A percentile compares a stretch with the other conserved stretches of the same genome.
Evolutionary conservation across 2,797 vertebrate species (phyloP).

Genomic region (Sebastes flavidus): DNA sequence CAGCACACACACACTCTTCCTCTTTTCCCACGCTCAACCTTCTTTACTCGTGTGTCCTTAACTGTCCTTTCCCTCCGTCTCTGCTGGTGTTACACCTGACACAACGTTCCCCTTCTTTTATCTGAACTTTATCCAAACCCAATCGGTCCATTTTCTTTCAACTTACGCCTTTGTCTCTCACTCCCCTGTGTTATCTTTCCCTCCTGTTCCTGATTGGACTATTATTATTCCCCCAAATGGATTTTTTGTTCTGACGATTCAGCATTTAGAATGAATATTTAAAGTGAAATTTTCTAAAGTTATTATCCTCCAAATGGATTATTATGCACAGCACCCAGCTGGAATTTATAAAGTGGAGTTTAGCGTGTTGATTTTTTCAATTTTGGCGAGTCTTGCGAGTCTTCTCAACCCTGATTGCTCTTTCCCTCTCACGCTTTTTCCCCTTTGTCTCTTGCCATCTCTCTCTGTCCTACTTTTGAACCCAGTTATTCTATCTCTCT

Average conservation of each 20-base stretch:
- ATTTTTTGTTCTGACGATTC: slow-evolving; percentile 55
- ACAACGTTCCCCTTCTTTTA: background rate
- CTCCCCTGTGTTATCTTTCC: slow-evolving; percentile 28
- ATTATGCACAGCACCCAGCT: slow-evolving; percentile 54
- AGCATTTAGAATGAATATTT: slow-evolving; percentile 63
- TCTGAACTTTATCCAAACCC: slow-evolving; percentile 38
- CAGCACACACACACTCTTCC: background rate
- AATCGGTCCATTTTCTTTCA: slow-evolving; percentile 39
- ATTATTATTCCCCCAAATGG: slow-evolving; percentile 56
- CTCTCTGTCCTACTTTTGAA: slow-evolving; percentile 78
- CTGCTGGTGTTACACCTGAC: slow-evolving; percentile 2
- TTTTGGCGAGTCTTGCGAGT: slow-evolving; percentile 39
- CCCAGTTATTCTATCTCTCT: slow-evolving; percentile 70
- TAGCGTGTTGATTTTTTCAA: slow-evolving; percentile 58
- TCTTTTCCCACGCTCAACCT: slow-evolving; percentile 52
- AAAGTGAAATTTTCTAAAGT: slow-evolving; percentile 53
- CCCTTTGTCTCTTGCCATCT: slow-evolving; percentile 56
- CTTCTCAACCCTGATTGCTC: slow-evolving; percentile 35
- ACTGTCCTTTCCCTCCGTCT: slow-evolving; percentile 33
- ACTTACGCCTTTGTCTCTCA: slow-evolving; percentile 12
- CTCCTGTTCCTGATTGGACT: slow-evolving; percentile 60
- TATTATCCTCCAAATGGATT: slow-evolving; percentile 61
- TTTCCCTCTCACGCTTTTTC: slow-evolving; percentile 11
- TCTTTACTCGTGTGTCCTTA: slow-evolving; percentile 35
- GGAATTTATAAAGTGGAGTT: slow-evolving; percentile 56